A percentile compares a stretch with the other conserved stretches of the same genome.
Conservation (phyloP, 2,113 vertebrate species). For the Lepus americanus region DNA sequence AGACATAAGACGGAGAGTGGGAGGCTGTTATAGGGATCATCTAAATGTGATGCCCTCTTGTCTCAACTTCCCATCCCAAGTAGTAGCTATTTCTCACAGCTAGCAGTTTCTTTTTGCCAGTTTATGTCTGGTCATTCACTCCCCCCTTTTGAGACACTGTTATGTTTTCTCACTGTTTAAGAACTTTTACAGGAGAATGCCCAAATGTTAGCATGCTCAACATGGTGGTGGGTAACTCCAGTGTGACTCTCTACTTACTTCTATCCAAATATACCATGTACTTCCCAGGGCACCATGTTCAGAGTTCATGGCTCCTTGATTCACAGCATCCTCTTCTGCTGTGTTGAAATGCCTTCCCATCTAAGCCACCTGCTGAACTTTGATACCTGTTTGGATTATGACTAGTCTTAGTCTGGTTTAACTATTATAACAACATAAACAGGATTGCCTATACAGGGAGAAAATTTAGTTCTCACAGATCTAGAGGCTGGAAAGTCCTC, state of each 20-base stretch:
- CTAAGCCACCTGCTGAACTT: background rate
- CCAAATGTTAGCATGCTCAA: background rate
- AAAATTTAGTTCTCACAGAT: background rate
- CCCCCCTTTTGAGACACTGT: background rate
- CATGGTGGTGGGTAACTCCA: background rate
- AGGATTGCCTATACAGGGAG: background rate
- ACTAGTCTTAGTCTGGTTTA: background rate
- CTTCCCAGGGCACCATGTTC: background rate
- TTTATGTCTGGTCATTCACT: too few species aligned
- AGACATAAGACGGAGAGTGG: background rate
- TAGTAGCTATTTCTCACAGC: background rate
- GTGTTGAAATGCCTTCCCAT: background rate
- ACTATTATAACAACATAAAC: background rate
- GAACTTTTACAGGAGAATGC: background rate
- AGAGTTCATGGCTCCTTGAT: background rate
- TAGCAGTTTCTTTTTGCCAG: too few species aligned
- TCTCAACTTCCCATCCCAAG: background rate
- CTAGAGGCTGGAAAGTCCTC: background rate
- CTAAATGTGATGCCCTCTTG: background rate
- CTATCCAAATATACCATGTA: background rate
- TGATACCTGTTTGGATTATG: background rate
- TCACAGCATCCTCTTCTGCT: background rate
- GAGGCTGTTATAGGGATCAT: background rate
- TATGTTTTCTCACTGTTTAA: background rate
- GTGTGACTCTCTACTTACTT: background rate